A percentile compares a stretch with the other conserved stretches of the same genome.
phyloP scores from a whole-genome alignment of 2,888 invertebrate species.

The Sialis lutaria region DNA sequence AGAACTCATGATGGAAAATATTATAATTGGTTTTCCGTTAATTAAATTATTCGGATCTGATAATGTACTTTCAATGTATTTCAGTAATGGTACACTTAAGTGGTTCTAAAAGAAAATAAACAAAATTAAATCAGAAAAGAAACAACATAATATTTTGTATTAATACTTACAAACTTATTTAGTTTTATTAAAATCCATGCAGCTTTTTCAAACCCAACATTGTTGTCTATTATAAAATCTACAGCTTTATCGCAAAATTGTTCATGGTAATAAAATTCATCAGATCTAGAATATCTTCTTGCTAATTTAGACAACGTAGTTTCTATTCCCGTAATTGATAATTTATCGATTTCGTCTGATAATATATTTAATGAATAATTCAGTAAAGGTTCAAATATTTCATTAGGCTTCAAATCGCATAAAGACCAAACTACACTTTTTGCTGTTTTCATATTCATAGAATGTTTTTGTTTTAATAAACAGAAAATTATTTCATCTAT shows the following conservation, averaged over 20 bases:
- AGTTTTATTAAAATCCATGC: conserved; percentile 32
- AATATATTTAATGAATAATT: conserved; percentile 32
- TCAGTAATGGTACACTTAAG: conserved; percentile 34
- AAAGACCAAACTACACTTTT: conserved; percentile 38
- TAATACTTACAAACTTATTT: conserved; percentile 34
- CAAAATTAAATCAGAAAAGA: conserved; percentile 1
- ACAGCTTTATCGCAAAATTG: conserved; percentile 36
- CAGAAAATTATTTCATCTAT: conserved; percentile 33
- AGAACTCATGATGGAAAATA: conserved; percentile 33
- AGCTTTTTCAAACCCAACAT: conserved; percentile 30
- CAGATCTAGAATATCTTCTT: conserved; percentile 26
- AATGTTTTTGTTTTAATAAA: conserved; percentile 27
- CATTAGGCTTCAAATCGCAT: conserved; percentile 27
- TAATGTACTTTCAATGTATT: conserved; percentile 34
- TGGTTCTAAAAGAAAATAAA: conserved; percentile 29
- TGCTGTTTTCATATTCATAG: conserved; percentile 25
- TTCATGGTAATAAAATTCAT: conserved; percentile 40
- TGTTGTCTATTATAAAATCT: conserved; percentile 30
- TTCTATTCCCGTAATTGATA: conserved; percentile 31
- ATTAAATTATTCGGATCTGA: conserved; percentile 24
- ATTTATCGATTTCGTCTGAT: conserved; percentile 24
- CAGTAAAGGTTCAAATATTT: conserved; percentile 30
- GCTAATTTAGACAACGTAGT: conserved; percentile 31
- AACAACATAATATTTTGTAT: conserved; percentile 2
- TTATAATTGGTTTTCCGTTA: conserved; percentile 23